Conservation (phyloP, 2,113 vertebrate species). For the Passer domesticus region DNA sequence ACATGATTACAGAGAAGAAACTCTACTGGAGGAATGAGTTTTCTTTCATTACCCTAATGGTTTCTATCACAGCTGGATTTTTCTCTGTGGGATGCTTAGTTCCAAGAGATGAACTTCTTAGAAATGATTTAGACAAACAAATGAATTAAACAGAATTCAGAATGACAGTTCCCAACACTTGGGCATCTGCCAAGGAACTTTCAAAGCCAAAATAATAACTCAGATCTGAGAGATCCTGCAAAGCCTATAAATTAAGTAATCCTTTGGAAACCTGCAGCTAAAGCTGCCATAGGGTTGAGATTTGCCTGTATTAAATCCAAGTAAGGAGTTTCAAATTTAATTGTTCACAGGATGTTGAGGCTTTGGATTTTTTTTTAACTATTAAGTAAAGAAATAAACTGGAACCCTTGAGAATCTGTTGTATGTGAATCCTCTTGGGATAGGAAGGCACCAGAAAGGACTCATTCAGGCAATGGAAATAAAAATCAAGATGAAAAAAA, state of each 20-base stretch:
- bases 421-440: rapidly evolving
- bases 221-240: slow-evolving; percentile 22
- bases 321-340: slow-evolving; percentile 11
- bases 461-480: background rate
- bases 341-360: background rate
- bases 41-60: slow-evolving; percentile 5
- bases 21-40: background rate
- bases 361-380: background rate
- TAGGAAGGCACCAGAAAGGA: background rate
- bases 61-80: slow-evolving; percentile 31
- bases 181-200: slow-evolving; percentile 33
- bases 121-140: slow-evolving; percentile 49
- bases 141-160: slow-evolving; percentile 23
- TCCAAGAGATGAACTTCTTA: background rate
- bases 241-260: slow-evolving; percentile 52
- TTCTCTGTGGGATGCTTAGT: slow-evolving; percentile 16
- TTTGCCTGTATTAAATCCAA: slow-evolving; percentile 36
- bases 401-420: background rate
- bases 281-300: slow-evolving; percentile 15
- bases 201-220: slow-evolving; percentile 50
- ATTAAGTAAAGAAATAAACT: slow-evolving; percentile 4
- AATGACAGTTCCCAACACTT: slow-evolving; percentile 15
- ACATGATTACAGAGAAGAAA: background rate
- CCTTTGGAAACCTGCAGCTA: slow-evolving; percentile 36
- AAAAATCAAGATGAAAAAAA: background rate